Conservation (phyloP, 2,888 invertebrate genomes). For the Harmothoe impar region DNA sequence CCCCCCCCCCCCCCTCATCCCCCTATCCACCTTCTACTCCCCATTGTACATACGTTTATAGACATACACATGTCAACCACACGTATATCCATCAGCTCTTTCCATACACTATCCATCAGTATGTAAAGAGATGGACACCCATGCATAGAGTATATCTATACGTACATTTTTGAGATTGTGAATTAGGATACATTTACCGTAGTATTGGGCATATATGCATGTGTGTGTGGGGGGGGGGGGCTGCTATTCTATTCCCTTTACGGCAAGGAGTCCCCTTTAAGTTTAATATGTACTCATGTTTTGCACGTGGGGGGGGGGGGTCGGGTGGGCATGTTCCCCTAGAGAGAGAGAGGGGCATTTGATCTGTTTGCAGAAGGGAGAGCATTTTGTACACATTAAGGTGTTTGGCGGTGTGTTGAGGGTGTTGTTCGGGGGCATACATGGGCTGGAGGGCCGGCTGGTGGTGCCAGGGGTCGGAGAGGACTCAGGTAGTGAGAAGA, state of each 20-base stretch:
- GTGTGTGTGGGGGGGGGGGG: no score
- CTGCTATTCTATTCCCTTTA: neutral
- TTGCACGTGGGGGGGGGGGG: neutral
- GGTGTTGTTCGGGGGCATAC: conserved; percentile 31
- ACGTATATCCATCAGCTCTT: no score
- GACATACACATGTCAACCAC: no score
- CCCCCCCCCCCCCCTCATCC: neutral
- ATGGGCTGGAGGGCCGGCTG: neutral
- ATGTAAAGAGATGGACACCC: no score
- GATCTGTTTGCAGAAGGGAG: conserved; percentile 55
- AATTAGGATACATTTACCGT: no score
- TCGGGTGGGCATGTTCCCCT: no score
- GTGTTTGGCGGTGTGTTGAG: conserved; percentile 44
- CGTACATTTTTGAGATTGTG: no score
- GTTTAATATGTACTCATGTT: neutral
- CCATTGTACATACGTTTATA: no score
- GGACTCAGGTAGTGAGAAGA: neutral
- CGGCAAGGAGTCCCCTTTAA: neutral
- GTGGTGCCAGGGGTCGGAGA: neutral
- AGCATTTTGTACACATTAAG: conserved; percentile 59
- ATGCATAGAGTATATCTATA: no score
- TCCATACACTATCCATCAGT: no score
- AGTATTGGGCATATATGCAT: no score
- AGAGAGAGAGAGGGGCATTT: neutral
- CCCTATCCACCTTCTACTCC: no score